These are phyloP conservation scores for Muscidifurax raptorellus DNA, from an alignment of 1,140 invertebrate species.

Conservation along the genomic window DNA sequence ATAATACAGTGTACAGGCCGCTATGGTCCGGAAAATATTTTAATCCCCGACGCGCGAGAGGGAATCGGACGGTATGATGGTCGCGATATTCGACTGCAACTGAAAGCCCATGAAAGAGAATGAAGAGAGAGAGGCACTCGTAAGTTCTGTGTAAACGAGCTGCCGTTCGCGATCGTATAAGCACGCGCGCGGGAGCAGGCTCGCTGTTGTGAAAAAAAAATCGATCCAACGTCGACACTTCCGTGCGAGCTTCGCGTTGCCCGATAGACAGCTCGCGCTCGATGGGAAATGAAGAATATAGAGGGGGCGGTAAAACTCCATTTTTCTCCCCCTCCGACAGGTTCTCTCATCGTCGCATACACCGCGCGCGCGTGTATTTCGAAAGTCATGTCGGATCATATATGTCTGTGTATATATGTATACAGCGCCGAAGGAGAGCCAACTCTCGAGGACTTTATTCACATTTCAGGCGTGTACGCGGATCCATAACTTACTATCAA, in stretches of 20 bases:
- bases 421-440: neutral
- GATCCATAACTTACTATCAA: conserved; percentile 39
- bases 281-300: neutral
- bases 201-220: conserved; percentile 27
- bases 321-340: conserved; percentile 26
- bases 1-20: neutral
- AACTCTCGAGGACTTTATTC: conserved; percentile 1
- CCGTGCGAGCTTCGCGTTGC: neutral
- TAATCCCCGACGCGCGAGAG: neutral
- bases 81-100: conserved; percentile 53
- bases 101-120: conserved; percentile 52
- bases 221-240: neutral
- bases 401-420: neutral
- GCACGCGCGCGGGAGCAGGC: neutral
- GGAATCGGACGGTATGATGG: conserved; percentile 33
- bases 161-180: conserved; percentile 1
- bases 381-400: conserved; percentile 39
- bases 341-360: neutral
- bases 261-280: conserved; percentile 33
- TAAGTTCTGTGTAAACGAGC: conserved; percentile 60
- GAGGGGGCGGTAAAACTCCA: conserved; percentile 1
- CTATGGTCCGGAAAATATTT: conserved; percentile 35
- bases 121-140: conserved; percentile 53
- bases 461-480: neutral
- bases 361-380: neutral